Evolutionary conservation across 2,888 invertebrate genomes (phyloP).

Genomic region (Meandrusa payeni): DNA sequence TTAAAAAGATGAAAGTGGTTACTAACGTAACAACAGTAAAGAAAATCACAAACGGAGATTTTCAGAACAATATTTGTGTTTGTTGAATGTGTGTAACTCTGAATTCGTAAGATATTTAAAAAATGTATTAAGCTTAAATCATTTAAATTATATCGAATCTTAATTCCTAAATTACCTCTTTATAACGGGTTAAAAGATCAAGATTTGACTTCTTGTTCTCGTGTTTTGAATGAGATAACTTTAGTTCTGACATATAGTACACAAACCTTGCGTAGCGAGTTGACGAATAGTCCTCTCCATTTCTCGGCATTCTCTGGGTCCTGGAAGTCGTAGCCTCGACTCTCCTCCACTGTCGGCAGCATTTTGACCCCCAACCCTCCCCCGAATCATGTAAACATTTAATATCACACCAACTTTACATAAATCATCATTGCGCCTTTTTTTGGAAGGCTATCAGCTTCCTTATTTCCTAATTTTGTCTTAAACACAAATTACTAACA

Average conservation of each 20-base stretch:
- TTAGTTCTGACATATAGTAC: constrained; percentile 35
- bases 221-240: constrained; percentile 30
- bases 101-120: too few species aligned
- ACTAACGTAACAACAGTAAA: too few species aligned
- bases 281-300: constrained; percentile 95
- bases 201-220: too few species aligned
- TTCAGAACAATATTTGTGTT: too few species aligned
- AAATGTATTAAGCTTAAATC: too few species aligned
- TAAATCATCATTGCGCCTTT: constrained; percentile 47
- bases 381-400: constrained; percentile 73
- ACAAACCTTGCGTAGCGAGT: constrained; percentile 91
- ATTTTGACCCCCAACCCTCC: constrained; percentile 61
- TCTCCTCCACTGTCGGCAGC: constrained; percentile 78
- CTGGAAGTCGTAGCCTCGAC: constrained; percentile 89
- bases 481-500: constrained; percentile 1
- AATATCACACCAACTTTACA: constrained; percentile 53
- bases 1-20: too few species aligned
- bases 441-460: constrained; percentile 46
- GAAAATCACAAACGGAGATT: too few species aligned
- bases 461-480: constrained; percentile 25
- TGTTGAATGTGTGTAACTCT: too few species aligned
- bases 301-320: constrained; percentile 93
- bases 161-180: too few species aligned
- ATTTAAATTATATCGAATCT: too few species aligned
- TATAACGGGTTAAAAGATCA: too few species aligned